phyloP scores from a whole-genome alignment of 2,888 invertebrate species.

The Coleophora flavipennella region DNA sequence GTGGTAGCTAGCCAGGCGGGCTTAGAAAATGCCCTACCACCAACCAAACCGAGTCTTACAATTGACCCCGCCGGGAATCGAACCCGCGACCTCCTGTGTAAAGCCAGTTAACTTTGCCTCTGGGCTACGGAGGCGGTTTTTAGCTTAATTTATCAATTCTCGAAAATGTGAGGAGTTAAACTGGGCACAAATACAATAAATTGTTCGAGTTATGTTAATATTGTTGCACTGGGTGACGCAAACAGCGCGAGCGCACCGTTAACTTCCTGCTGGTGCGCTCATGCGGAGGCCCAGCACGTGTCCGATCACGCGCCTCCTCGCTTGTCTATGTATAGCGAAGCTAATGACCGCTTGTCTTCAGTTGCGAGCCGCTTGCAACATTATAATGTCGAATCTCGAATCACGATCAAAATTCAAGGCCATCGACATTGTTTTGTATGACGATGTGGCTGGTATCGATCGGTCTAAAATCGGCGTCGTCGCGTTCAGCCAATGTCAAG shows the following conservation, averaged over 20 bases:
- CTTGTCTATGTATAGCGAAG: conserved; percentile 28
- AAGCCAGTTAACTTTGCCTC: too few relatives aligned
- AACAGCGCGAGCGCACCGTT: conserved; percentile 13
- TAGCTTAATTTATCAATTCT: too few relatives aligned
- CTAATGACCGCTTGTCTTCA: conserved; percentile 44
- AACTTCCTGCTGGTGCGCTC: conserved; percentile 16
- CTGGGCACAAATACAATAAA: too few relatives aligned
- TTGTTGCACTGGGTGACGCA: conserved; percentile 1
- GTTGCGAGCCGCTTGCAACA: conserved; percentile 28
- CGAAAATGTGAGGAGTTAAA: too few relatives aligned
- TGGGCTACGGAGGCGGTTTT: too few relatives aligned
- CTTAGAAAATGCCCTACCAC: too few relatives aligned
- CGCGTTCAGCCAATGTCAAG: conserved; percentile 57
- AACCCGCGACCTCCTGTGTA: too few relatives aligned
- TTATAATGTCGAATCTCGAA: conserved; percentile 38
- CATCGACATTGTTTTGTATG: conserved; percentile 57
- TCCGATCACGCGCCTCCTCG: conserved; percentile 17
- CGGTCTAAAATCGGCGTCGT: conserved; percentile 34
- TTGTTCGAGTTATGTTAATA: too few relatives aligned
- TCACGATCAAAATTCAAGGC: conserved; percentile 53
- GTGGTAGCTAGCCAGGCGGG: too few relatives aligned
- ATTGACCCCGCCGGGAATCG: too few relatives aligned
- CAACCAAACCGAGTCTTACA: too few relatives aligned
- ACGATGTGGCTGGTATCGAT: conserved; percentile 51
- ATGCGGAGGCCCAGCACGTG: conserved; percentile 13